These are phyloP conservation scores for Potamilus streckersoni DNA, from an alignment of 1,140 invertebrate species.

Conservation along the genomic window DNA sequence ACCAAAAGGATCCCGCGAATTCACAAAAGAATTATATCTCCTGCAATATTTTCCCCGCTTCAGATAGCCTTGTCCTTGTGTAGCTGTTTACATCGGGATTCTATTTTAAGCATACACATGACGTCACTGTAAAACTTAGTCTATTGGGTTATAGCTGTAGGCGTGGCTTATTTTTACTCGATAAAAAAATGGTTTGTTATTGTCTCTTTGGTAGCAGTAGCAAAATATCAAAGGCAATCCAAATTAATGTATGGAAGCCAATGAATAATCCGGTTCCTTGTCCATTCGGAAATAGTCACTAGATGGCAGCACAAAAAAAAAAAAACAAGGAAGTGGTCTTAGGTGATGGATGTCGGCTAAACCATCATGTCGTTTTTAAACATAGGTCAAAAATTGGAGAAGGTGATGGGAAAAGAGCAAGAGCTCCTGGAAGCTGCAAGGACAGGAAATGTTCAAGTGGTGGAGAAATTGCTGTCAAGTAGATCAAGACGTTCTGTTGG, in stretches of 20 bases:
- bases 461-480: slow-evolving; percentile 91
- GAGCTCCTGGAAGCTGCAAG: slow-evolving; percentile 95
- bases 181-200: slow-evolving; percentile 14
- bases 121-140: slow-evolving; percentile 30
- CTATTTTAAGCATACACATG: slow-evolving; percentile 40
- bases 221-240: too few species aligned
- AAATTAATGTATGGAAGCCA: background rate
- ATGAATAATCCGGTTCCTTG: background rate
- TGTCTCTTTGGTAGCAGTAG: too few species aligned
- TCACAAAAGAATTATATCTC: background rate
- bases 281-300: too few species aligned
- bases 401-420: slow-evolving; percentile 89
- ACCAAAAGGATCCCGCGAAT: background rate
- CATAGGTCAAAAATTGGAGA: slow-evolving; percentile 19
- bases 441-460: slow-evolving; percentile 86
- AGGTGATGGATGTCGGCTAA: slow-evolving; percentile 7
- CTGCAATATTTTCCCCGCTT: background rate
- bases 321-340: slow-evolving; percentile 31
- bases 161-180: slow-evolving; percentile 4
- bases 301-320: background rate
- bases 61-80: slow-evolving; percentile 8
- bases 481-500: slow-evolving; percentile 63
- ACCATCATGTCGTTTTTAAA: slow-evolving; percentile 22
- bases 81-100: slow-evolving; percentile 50
- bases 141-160: background rate